Evolutionary conservation across 2,888 invertebrate species (phyloP), one percentile per base, ranked within the genome.

Genomic region (Eupithecia centaureata): DNA sequence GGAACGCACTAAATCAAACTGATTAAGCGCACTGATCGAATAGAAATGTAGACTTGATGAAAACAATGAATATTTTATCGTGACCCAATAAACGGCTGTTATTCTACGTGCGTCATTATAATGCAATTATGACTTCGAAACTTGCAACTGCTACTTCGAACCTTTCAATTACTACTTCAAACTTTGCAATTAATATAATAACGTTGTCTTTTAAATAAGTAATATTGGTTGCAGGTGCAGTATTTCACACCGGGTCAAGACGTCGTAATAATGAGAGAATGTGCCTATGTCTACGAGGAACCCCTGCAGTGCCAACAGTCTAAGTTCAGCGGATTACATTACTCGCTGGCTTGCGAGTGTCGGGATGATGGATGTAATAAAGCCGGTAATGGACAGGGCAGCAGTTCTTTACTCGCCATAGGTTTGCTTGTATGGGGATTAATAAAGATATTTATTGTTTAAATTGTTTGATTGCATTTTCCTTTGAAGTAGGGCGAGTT

Each of bases 311-410:
- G 92, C 68, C 71, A 70, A 8, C 79, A 77, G 52, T 91, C 91
- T 0, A 86, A 85, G 65, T 89, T 87, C 73, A 86, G 84, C 68
- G 78, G 80, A 25, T 64, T 91, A 70, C 91, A 91, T 80, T 89
- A 85, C 76, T 90, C 91, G 18, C 65, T 80, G 13, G 83, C 84
- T 0, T 92, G 92, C 70, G 92, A 91, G 74, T 92, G 92, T 68
- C 77, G 76, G 1, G 73, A 75, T 12, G 88, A 92, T 61, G 91
- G 86, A 2, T 92, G 92, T 73, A 92, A 92, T 75, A 72, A 67
- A 22, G 77, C 82, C 0, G 56, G 60, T 68, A 70, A 63, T 74
- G 67, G 61, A 22, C 63, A 63, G 22, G 51, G 42, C 8, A 10
- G 51, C n/a, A 57, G 56, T 42, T 22, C 57, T 25, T 32, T 67